A percentile compares a stretch with the other conserved stretches of the same genome.
phyloP scores from a whole-genome alignment of 2,113 vertebrate genomes.

The Dicaeum eximium region DNA sequence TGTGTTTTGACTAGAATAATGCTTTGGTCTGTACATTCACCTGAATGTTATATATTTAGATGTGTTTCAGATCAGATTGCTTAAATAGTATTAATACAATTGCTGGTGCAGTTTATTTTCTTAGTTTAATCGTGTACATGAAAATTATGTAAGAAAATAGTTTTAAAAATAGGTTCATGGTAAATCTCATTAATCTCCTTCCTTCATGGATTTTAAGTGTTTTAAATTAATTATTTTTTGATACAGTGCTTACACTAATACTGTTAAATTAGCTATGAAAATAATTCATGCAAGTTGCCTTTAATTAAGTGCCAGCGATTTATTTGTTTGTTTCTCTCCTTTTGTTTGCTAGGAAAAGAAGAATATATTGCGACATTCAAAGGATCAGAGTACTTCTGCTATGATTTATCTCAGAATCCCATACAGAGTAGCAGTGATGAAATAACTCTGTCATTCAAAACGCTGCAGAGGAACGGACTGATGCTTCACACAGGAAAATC shows the following conservation, averaged over 20 bases:
- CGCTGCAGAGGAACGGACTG: conserved; percentile 97
- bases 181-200: conserved; percentile 4
- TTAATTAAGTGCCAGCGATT: neutral
- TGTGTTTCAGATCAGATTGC: neutral
- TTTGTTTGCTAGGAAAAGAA: conserved; percentile 88
- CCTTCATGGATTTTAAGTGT: neutral
- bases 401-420: conserved; percentile 96
- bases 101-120: neutral
- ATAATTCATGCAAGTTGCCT: neutral
- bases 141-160: neutral
- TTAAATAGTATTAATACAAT: neutral
- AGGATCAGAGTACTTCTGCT: conserved; percentile 99
- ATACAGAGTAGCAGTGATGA: conserved; percentile 99
- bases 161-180: neutral
- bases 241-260: neutral
- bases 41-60: neutral
- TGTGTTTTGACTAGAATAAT: neutral
- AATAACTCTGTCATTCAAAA: conserved; percentile 98
- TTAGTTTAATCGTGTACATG: neutral
- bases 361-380: conserved; percentile 98
- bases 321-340: conserved; percentile 5
- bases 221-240: neutral
- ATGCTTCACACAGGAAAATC: conserved; percentile 99
- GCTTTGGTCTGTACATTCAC: neutral
- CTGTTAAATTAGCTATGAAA: neutral